A percentile compares a stretch with the other conserved stretches of the same genome.
These are phyloP conservation scores for Trissolcus japonicus DNA, from an alignment of 2,888 invertebrate genomes.

Conservation along the genomic window DNA sequence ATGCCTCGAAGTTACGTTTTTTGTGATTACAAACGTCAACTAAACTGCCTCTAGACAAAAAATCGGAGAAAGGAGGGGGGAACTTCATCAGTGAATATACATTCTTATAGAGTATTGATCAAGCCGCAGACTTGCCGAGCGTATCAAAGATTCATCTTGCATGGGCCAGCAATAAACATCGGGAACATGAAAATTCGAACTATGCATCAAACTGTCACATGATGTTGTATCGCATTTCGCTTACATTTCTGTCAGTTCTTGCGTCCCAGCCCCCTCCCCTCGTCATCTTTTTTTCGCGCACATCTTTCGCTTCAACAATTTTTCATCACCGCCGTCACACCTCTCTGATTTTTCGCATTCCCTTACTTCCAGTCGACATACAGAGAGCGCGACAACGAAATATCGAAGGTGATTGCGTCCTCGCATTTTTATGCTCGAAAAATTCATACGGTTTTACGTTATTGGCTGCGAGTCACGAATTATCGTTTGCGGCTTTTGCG, in stretches of 20 bases:
- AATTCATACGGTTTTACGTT: neutral
- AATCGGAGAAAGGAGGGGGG: constrained; percentile 13
- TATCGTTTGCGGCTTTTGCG: too few relatives aligned
- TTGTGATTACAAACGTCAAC: constrained; percentile 34
- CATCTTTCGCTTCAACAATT: constrained; percentile 54
- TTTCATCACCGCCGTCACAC: constrained; percentile 56
- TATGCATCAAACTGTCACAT: constrained; percentile 63
- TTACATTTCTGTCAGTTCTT: constrained; percentile 56
- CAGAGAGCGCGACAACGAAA: constrained; percentile 29
- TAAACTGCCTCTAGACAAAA: constrained; percentile 20
- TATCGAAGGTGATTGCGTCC: constrained; percentile 41
- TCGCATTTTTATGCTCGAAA: constrained; percentile 8
- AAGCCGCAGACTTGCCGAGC: constrained; percentile 37
- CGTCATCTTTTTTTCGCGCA: constrained; percentile 19
- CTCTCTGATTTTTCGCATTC: constrained; percentile 49
- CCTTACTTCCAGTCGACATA: constrained; percentile 39
- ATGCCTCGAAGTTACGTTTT: constrained; percentile 19
- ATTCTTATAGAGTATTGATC: constrained; percentile 31
- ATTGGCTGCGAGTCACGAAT: too few relatives aligned
- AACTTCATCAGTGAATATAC: constrained; percentile 16
- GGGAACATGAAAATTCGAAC: constrained; percentile 61
- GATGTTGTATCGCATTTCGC: constrained; percentile 60
- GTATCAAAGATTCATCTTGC: constrained; percentile 60
- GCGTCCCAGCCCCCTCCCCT: constrained; percentile 13
- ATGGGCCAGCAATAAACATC: constrained; percentile 61